phyloP scores from a whole-genome alignment of 2,797 vertebrate genomes.

The Cyclura pinguis region DNA sequence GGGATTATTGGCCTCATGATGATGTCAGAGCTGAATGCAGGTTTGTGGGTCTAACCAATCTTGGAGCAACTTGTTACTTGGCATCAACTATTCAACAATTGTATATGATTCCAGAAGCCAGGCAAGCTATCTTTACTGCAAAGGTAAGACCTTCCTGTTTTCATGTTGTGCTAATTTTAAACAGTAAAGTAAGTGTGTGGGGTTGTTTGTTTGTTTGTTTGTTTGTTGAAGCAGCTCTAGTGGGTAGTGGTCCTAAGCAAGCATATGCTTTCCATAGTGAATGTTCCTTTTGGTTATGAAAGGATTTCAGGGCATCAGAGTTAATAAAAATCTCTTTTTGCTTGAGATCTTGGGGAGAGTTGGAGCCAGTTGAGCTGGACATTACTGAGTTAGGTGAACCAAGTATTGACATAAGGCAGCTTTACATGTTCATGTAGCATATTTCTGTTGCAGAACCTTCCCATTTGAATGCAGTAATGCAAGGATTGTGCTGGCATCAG shows the following conservation, averaged over 20 bases:
- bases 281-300: neutral
- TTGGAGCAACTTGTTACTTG: conserved; percentile 97
- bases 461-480: neutral
- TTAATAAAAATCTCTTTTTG: neutral
- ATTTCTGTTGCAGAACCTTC: neutral
- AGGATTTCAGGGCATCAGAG: neutral
- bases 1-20: conserved; percentile 99
- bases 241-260: neutral
- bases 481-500: neutral
- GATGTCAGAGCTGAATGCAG: conserved; percentile 96
- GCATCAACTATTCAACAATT: conserved; percentile 99
- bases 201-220: no score
- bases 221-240: neutral
- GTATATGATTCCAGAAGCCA: conserved; percentile 98
- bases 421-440: neutral
- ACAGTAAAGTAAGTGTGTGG: neutral
- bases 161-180: neutral
- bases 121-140: conserved; percentile 97
- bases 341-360: neutral
- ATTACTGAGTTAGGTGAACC: neutral
- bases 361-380: neutral
- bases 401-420: neutral
- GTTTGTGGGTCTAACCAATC: conserved; percentile 96
- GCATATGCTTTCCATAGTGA: neutral
- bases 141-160: conserved; percentile 82